Base-by-base conservation (phyloP, 1,140 invertebrate species). In the Monochamus saltuarius region DNA sequence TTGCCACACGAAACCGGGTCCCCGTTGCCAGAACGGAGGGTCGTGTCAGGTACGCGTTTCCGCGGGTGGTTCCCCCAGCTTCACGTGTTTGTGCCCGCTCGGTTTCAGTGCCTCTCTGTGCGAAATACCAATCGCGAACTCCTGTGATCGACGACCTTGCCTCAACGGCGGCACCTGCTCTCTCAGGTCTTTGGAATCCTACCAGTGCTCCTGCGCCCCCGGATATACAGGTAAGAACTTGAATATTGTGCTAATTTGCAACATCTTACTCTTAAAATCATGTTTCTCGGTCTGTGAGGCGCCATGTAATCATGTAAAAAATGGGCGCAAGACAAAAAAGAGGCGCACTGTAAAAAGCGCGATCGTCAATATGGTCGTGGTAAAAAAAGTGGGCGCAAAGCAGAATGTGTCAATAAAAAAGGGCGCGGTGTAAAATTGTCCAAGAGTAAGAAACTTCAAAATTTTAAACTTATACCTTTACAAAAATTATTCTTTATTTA, bases 41-140 rank as follows among this genome's bases (percentile, higher is more conserved):
- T 90, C 90, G 1, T 98, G 96, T 76, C 79, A 88, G 56, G 91
- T 95, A 16, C 81, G 85, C 47, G 84, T 87, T 53, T 85, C 85
- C 10, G 80, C 80, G 19, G 74, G 79, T 8, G 81, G 82, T 0
- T 84, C 85, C 0, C 90, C 91, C 0, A 85, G 85, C 11, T 97
- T 96, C 80, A 84, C 83, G 55, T 97, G 95, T 78, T 81, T 84
- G 56, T 96, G 94, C 79, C 89, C 92, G 1, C 81, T 95, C 55
- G 96, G 96, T 13, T 99, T 89, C 80, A 88, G 88, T 52, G 95
- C 94, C 8, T 92, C 89, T 1, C 82, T 97, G 8, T 99, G 97
- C 79, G 95, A 98, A 79, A 91, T 96, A 62, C 83, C 86, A 4
- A 87, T 95, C 42, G 85, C 87, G 1, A 95, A 95, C 77, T 91